phyloP scores from a whole-genome alignment of 2,888 invertebrate species.

The Lomographa bimaculata region DNA sequence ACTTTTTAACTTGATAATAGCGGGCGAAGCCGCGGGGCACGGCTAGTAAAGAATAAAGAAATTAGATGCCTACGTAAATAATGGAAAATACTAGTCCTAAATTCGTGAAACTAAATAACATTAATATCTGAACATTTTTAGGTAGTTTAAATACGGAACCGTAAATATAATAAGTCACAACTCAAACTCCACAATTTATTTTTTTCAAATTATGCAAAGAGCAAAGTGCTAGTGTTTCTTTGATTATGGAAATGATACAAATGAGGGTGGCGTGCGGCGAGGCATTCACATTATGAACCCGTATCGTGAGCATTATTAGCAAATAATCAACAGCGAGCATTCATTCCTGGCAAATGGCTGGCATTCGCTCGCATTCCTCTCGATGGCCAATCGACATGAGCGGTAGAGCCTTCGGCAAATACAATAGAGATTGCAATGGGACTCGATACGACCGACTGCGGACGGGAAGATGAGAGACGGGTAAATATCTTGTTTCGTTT shows the following conservation, averaged over 20 bases:
- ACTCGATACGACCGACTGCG: constrained; percentile 57
- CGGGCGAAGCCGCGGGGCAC: too few species aligned
- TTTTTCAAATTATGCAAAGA: constrained; percentile 49
- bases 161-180: too few species aligned
- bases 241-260: constrained; percentile 29
- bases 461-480: constrained; percentile 59
- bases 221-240: constrained; percentile 31
- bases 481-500: constrained; percentile 61
- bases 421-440: constrained; percentile 71
- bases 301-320: constrained; percentile 55
- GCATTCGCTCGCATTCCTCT: constrained; percentile 54
- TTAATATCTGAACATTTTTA: too few species aligned
- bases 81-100: too few species aligned
- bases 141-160: too few species aligned
- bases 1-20: too few species aligned
- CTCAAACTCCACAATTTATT: too few species aligned
- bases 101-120: too few species aligned
- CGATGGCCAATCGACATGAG: constrained; percentile 75
- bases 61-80: too few species aligned
- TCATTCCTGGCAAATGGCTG: constrained; percentile 60
- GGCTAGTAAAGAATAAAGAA: too few species aligned
- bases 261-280: constrained; percentile 16
- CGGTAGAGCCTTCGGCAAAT: constrained; percentile 74
- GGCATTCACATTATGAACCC: constrained; percentile 37
- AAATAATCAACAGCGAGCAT: constrained; percentile 54